Evolutionary conservation across 2,797 vertebrate species (phyloP), one percentile per base, ranked within the genome.

Genomic region (Pterois miles): DNA sequence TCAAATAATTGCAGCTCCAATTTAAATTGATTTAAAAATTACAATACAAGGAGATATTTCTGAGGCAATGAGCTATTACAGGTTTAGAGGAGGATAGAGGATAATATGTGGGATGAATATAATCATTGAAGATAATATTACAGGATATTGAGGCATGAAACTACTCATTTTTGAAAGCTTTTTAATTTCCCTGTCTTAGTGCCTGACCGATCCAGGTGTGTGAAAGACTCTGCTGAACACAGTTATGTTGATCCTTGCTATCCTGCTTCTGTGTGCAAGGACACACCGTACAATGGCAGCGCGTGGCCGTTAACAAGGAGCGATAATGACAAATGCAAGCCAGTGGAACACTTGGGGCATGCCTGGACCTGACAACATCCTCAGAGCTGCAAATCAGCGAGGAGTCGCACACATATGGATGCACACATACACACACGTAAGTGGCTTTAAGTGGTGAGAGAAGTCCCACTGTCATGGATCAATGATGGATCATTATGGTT

Each of bases 401-500:
- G 63, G 52, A 50, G 29, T 72, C 71, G 67, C 72, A 59, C 53
- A 76, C 20, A 2, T 33, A 60, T 52, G 58, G 20, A 69, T 29
- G 43, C 53, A 70, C 64, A 72, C 74, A 76, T 5, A 68, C 69
- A 62, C 67, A 73, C 72, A 43, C 46, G 2, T 20, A 73, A 77
- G 65, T 75, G 81, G 38, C 64, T 87, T 76, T 78, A 86, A 90
- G 88, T 82, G 83, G 76, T 25, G 81, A 71, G 63, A 80, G 71
- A 74, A 62, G 85, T 81, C 71, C 65, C 68, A 78, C 76, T 81
- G 86, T 83, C 86, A 73, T 50, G 48, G 82, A 81, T 88, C 88
- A 86, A 59, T 90, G 85, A 89, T 78, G 81, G 76, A 83, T 91
- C 88, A 71, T 88, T 86, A 90, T 72, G 86, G 78, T 60, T 71